Conservation (phyloP, 2,888 invertebrate genomes). For the Xestobium rufovillosum region DNA sequence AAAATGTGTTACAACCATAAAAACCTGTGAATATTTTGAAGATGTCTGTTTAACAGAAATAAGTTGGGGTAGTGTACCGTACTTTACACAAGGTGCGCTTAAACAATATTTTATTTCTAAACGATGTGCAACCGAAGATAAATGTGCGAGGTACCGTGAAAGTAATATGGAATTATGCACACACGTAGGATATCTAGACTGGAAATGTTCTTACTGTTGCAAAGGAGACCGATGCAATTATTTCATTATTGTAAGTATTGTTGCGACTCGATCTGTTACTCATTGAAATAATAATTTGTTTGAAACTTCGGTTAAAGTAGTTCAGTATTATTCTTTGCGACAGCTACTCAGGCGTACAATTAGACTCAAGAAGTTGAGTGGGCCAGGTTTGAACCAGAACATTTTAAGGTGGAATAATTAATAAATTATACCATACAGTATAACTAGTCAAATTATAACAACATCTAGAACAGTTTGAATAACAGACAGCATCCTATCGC, state of each 20-base stretch:
- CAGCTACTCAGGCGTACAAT: too few relatives aligned
- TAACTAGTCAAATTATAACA: too few relatives aligned
- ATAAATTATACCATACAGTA: too few relatives aligned
- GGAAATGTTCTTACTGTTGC: constrained; percentile 94
- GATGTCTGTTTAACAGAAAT: constrained; percentile 85
- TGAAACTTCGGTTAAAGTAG: too few relatives aligned
- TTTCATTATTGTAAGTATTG: constrained; percentile 84
- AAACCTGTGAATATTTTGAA: constrained; percentile 80
- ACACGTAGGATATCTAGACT: constrained; percentile 92
- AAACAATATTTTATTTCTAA: constrained; percentile 93
- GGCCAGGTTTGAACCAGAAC: too few relatives aligned
- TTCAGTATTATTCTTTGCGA: too few relatives aligned
- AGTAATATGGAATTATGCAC: constrained; percentile 73
- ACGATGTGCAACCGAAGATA: constrained; percentile 72
- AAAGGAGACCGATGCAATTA: constrained; percentile 94
- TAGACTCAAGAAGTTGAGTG: too few relatives aligned
- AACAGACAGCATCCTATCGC: too few relatives aligned
- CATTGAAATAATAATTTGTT: too few relatives aligned
- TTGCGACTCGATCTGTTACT: too few relatives aligned
- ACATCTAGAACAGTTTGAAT: too few relatives aligned
- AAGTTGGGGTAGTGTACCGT: constrained; percentile 93
- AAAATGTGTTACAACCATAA: constrained; percentile 87
- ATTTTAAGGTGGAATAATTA: too few relatives aligned
- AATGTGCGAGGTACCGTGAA: constrained; percentile 66
- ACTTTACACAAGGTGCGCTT: constrained; percentile 87